Percentiles rank a stretch among this genome's conserved stretches.
Evolutionary conservation across 2,113 vertebrate genomes (phyloP).

Genomic region (Genyomyrus donnyi): DNA sequence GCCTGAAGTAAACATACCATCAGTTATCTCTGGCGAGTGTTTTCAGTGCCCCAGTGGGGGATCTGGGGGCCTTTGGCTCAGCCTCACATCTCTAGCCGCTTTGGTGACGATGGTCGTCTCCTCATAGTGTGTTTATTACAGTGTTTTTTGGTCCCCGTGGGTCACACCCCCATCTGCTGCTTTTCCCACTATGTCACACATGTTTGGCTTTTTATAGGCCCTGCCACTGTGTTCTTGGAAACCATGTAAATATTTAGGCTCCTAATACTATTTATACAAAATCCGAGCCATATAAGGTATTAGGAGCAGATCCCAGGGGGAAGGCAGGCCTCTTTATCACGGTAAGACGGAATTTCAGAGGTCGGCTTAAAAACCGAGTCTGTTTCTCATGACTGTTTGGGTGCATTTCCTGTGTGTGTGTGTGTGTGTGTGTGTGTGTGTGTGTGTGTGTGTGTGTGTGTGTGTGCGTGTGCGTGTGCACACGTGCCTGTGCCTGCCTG

Average conservation of each 20-base stretch:
- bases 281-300: constrained; percentile 29
- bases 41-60: not conserved
- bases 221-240: constrained; percentile 32
- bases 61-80: not conserved
- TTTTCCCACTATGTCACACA: constrained; percentile 21
- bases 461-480: not conserved
- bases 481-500: too few relatives aligned
- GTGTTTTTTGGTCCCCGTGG: constrained; percentile 18
- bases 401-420: not conserved
- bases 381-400: not conserved
- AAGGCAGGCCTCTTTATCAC: constrained; percentile 19
- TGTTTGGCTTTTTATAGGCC: constrained; percentile 11
- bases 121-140: constrained; percentile 11
- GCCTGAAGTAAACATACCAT: not conserved
- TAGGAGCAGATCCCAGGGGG: not conserved
- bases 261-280: constrained; percentile 27
- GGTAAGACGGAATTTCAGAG: constrained; percentile 9
- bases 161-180: constrained; percentile 14
- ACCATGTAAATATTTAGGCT: constrained; percentile 44
- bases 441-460: not conserved
- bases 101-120: not conserved
- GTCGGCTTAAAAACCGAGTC: not conserved
- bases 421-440: not conserved
- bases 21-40: not conserved
- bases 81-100: not conserved